These are phyloP conservation scores for Nesidiocoris tenuis DNA, from an alignment of 2,888 invertebrate species.

Conservation along the genomic window DNA sequence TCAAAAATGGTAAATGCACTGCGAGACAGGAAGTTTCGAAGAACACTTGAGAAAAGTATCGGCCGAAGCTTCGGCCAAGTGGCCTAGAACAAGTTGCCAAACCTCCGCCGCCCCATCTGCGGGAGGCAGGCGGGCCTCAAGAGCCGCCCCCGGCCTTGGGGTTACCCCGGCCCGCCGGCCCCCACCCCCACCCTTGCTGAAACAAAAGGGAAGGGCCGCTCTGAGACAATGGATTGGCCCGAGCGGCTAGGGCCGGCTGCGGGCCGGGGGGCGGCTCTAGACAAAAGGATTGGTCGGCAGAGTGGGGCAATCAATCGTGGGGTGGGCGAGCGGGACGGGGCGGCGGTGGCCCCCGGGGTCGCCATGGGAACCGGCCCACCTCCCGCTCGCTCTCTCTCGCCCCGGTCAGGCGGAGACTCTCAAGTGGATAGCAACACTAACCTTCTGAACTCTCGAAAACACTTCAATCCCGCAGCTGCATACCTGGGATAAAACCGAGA, in stretches of 20 bases:
- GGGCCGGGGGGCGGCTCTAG: constrained; percentile 17
- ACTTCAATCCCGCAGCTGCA: not conserved
- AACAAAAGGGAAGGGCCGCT: constrained; percentile 26
- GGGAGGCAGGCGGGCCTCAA: constrained; percentile 17
- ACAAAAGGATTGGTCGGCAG: constrained; percentile 37
- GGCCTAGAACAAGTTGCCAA: not conserved
- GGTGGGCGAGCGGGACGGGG: constrained; percentile 16
- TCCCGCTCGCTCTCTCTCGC: constrained; percentile 7
- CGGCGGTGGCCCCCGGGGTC: constrained; percentile 18
- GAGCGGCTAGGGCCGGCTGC: not conserved
- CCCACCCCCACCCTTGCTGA: constrained; percentile 1
- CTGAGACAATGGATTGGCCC: constrained; percentile 40
- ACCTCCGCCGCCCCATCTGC: constrained; percentile 16
- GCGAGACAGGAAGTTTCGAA: not conserved
- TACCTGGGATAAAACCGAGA: too few relatives aligned
- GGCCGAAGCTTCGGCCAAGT: not conserved
- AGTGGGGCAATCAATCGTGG: constrained; percentile 39
- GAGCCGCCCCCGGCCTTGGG: constrained; percentile 22
- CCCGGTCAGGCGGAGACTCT: not conserved
- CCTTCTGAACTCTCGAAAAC: not conserved
- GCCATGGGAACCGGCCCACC: constrained; percentile 24
- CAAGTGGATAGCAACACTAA: not conserved
- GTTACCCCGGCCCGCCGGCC: not conserved
- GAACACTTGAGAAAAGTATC: not conserved
- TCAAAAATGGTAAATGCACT: too few relatives aligned